phyloP scores from a whole-genome alignment of 2,113 vertebrate genomes.

The Telmatochromis sp. region DNA sequence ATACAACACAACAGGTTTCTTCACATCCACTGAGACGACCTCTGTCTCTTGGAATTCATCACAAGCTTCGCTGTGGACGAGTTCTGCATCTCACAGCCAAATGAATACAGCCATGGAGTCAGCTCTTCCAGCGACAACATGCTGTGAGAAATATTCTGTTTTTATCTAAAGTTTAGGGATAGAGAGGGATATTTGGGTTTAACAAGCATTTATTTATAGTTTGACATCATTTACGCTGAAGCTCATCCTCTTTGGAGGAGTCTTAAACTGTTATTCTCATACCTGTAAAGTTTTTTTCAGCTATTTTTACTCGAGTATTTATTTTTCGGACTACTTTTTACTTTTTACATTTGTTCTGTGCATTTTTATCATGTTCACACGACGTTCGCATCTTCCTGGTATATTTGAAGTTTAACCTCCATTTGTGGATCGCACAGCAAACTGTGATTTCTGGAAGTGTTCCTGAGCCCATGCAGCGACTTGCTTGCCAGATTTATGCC shows the following conservation, averaged over 20 bases:
- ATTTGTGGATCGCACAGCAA: neutral
- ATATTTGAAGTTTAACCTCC: neutral
- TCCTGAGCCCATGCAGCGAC: neutral
- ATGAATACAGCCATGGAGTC: neutral
- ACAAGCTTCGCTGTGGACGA: neutral
- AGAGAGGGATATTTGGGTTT: neutral
- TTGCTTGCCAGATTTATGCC: neutral
- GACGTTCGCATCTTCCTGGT: neutral
- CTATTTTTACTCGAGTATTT: neutral
- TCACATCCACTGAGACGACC: neutral
- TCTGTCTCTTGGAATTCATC: neutral
- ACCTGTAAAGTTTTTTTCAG: neutral
- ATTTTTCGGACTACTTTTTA: neutral
- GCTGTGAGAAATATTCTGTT: conserved; percentile 17
- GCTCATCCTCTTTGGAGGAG: neutral
- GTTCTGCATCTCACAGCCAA: neutral
- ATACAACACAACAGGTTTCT: neutral
- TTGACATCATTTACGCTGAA: rapidly evolving
- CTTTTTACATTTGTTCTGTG: neutral
- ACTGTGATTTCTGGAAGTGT: neutral
- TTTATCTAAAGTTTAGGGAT: neutral
- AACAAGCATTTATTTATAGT: neutral
- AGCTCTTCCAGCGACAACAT: neutral
- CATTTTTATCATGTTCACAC: neutral
- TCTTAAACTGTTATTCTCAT: neutral